Percentiles rank a stretch among this genome's conserved stretches.
Evolutionary conservation across 2,797 vertebrate species (phyloP).

Genomic region (Tokudaia muenninki): DNA sequence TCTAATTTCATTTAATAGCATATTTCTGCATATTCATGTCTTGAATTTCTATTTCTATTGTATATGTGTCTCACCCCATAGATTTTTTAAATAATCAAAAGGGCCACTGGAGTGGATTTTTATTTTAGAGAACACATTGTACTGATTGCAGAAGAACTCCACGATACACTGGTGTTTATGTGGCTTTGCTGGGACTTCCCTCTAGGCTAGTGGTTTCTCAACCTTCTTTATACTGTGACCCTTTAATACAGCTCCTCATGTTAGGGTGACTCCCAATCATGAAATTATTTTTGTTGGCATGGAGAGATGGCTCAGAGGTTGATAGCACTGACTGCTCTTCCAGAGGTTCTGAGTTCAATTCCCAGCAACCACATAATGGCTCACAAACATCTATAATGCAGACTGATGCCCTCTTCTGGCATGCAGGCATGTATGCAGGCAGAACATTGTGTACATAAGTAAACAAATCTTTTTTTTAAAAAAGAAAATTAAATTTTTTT

Average conservation of each 20-base stretch:
- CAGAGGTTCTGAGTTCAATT: no score
- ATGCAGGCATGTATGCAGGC: no score
- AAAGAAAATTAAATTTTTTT: no score
- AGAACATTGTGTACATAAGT: no score
- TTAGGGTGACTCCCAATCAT: background rate
- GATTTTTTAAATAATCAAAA: slow-evolving; percentile 31
- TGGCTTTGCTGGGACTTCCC: background rate
- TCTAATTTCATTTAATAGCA: slow-evolving; percentile 21
- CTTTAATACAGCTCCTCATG: background rate
- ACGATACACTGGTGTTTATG: background rate
- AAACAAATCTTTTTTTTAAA: no score
- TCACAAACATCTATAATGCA: no score
- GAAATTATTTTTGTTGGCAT: background rate
- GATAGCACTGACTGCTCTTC: no score
- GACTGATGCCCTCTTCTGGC: no score
- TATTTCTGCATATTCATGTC: slow-evolving; percentile 9
- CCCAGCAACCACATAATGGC: no score
- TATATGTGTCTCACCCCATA: background rate
- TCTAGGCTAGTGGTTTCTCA: background rate
- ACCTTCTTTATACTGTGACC: background rate
- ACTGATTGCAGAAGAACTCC: background rate
- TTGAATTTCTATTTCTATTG: slow-evolving; percentile 34
- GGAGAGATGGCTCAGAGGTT: no score
- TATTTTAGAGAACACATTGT: background rate
- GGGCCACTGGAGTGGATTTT: background rate